Evolutionary conservation across 2,797 vertebrate genomes (phyloP).

Genomic region (Danio albolineatus): DNA sequence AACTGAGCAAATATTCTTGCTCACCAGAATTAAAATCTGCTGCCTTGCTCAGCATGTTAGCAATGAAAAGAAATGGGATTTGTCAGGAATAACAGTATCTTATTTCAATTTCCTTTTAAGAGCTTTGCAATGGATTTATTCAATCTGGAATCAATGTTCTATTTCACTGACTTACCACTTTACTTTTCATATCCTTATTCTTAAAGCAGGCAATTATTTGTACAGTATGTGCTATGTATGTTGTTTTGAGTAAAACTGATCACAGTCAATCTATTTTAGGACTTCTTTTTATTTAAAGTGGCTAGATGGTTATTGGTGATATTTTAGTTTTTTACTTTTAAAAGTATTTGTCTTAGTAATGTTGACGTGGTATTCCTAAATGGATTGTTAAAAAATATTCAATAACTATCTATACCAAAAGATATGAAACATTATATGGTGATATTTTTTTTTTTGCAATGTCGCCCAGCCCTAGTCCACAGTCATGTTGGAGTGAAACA

Average conservation of each 20-base stretch:
- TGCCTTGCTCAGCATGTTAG: slow-evolving; percentile 53
- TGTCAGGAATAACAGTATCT: slow-evolving; percentile 56
- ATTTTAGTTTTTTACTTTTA: too few species aligned
- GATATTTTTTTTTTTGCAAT: too few species aligned
- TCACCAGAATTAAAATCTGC: slow-evolving; percentile 51
- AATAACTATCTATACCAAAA: too few species aligned
- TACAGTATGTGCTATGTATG: slow-evolving; percentile 36
- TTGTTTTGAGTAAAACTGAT: slow-evolving; percentile 54
- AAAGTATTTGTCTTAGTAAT: too few species aligned
- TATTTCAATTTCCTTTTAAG: slow-evolving; percentile 59
- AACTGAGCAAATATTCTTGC: slow-evolving; percentile 61
- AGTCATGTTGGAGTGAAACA: too few species aligned
- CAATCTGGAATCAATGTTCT: slow-evolving; percentile 63
- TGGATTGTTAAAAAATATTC: too few species aligned
- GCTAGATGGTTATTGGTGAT: background rate
- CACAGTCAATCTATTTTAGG: background rate
- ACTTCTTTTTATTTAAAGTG: background rate
- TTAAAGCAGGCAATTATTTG: slow-evolving; percentile 44
- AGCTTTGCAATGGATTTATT: slow-evolving; percentile 61
- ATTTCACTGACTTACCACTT: slow-evolving; percentile 42
- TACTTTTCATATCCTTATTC: slow-evolving; percentile 43
- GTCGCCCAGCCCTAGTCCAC: too few species aligned
- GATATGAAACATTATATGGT: too few species aligned
- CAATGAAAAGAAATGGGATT: slow-evolving; percentile 52
- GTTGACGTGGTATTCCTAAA: too few species aligned